Evolutionary conservation across 1,140 invertebrate genomes (phyloP).

Genomic region (Telenomus remus): DNA sequence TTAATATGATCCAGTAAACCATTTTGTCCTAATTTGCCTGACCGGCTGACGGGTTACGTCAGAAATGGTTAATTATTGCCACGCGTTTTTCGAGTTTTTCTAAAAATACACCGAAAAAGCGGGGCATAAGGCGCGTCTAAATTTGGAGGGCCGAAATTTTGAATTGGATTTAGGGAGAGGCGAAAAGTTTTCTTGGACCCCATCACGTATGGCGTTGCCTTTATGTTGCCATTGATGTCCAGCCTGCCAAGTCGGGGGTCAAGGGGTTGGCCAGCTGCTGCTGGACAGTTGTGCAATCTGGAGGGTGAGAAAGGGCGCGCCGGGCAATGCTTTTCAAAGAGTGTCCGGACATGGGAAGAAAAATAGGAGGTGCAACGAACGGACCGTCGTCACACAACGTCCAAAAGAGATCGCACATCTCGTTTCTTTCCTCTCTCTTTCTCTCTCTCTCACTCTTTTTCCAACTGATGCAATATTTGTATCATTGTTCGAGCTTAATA

Average conservation of each 20-base stretch:
- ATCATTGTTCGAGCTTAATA: slow-evolving; percentile 50
- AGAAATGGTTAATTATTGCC: no score
- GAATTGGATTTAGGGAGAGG: slow-evolving; percentile 14
- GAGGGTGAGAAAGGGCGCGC: slow-evolving; percentile 51
- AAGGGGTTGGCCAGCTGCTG: slow-evolving; percentile 65
- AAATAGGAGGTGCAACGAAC: slow-evolving; percentile 40
- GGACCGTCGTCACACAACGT: slow-evolving; percentile 9
- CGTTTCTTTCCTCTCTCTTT: no score
- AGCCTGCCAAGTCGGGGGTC: slow-evolving; percentile 59
- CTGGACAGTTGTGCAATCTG: slow-evolving; percentile 62
- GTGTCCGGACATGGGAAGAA: slow-evolving; percentile 42
- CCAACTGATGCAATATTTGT: slow-evolving; percentile 32
- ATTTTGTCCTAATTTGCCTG: no score
- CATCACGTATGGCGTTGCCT: slow-evolving; percentile 45
- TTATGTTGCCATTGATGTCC: slow-evolving; percentile 51
- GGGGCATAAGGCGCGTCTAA: not conserved
- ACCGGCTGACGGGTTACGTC: no score
- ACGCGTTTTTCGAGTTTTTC: no score
- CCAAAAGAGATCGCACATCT: slow-evolving; percentile 7
- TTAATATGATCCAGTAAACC: no score
- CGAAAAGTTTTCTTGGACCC: slow-evolving; percentile 34
- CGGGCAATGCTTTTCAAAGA: slow-evolving; percentile 36
- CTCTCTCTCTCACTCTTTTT: slow-evolving; percentile 2
- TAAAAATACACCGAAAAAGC: slow-evolving; percentile 8
- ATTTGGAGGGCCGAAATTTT: slow-evolving; percentile 21